Evolutionary conservation across 2,888 invertebrate species (phyloP).

Genomic region (Drosophila seclusa): DNA sequence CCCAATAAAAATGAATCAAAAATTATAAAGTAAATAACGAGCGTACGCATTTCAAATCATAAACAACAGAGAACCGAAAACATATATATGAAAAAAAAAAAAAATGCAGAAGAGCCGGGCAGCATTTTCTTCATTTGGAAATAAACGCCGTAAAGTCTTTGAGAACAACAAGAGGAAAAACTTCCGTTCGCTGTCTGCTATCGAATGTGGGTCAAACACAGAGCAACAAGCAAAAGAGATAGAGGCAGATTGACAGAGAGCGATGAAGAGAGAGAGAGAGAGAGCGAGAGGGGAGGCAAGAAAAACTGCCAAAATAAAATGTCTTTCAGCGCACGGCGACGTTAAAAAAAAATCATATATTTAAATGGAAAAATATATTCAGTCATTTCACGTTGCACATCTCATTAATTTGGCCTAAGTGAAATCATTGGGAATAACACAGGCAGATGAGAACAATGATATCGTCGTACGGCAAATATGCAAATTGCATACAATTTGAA

Average conservation of each 20-base stretch:
- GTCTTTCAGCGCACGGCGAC: constrained; percentile 48
- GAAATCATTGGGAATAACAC: constrained; percentile 30
- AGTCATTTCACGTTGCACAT: constrained; percentile 40
- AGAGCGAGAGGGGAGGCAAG: neutral
- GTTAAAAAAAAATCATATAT: constrained; percentile 41
- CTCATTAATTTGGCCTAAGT: constrained; percentile 43
- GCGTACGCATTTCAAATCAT: constrained; percentile 48
- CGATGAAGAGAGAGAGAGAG: neutral
- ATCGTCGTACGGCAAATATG: constrained; percentile 32
- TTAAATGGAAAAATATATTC: constrained; percentile 16
- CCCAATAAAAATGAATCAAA: constrained; percentile 80
- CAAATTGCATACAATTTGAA: constrained; percentile 62
- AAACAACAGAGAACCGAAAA: constrained; percentile 47
- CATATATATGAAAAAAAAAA: neutral
- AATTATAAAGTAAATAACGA: constrained; percentile 78
- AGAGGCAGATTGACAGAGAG: neutral
- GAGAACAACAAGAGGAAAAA: constrained; percentile 60
- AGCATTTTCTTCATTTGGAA: constrained; percentile 58
- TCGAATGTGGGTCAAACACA: constrained; percentile 56
- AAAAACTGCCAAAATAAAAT: constrained; percentile 71
- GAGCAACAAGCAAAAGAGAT: neutral
- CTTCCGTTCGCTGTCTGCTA: constrained; percentile 68
- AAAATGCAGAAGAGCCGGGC: constrained; percentile 36
- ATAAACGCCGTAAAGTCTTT: constrained; percentile 47
- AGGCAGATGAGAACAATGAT: constrained; percentile 41